These are phyloP conservation scores for Saiga tatarica DNA, from an alignment of 2,113 vertebrate genomes.

Conservation along the genomic window DNA sequence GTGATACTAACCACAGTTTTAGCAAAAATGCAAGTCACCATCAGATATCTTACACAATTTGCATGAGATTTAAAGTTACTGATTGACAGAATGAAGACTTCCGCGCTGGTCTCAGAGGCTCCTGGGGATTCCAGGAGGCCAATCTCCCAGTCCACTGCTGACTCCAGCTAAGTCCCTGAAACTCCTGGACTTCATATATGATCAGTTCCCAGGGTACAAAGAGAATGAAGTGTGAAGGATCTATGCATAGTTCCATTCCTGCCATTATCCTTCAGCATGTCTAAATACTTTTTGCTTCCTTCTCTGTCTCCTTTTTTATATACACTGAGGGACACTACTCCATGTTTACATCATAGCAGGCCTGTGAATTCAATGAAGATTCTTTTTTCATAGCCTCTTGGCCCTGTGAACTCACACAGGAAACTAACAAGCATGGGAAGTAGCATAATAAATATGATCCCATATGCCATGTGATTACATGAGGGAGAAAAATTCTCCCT, in stretches of 20 bases:
- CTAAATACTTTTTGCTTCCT: background rate
- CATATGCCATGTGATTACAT: background rate
- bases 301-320: background rate
- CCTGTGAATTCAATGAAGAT: background rate
- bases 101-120: background rate
- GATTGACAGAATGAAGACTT: background rate
- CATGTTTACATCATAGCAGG: background rate
- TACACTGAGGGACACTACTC: background rate
- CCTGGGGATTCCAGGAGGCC: background rate
- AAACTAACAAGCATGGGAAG: background rate
- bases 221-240: background rate
- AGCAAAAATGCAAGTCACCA: background rate
- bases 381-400: background rate
- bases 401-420: background rate
- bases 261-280: background rate
- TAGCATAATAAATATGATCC: background rate
- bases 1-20: background rate
- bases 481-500: background rate
- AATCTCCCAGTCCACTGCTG: background rate
- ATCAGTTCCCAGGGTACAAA: background rate
- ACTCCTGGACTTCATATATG: background rate
- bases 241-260: background rate
- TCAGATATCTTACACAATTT: background rate
- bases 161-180: background rate
- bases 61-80: background rate